Base-by-base conservation (phyloP, 1,140 invertebrate genomes). In the Drosophila albomicans region DNA sequence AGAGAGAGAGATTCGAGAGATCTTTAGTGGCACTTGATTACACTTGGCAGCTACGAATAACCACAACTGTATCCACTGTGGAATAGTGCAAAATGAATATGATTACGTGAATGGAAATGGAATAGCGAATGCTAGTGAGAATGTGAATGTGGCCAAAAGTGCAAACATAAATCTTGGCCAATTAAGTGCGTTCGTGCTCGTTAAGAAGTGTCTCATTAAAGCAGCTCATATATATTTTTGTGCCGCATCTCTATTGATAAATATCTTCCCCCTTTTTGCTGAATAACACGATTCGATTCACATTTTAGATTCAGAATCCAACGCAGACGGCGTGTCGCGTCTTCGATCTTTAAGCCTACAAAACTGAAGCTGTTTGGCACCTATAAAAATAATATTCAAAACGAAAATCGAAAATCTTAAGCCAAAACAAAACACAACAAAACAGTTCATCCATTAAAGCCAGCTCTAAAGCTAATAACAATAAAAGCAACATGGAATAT, bases 1-100 rank as follows among this genome's bases (percentile, higher is more conserved):
- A 87, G 85, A 88, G 30, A 11, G 64, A 75, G 56, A 84, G 84
- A 78, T 82, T 81, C 85, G 70, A 87, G 84, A 87, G 85, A 88
- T 87, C 82, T 82, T 88, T 78, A 76, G 59, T 79, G 82, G 67
- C 78, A 89, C 84, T 87, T 87, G 84, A 87, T 87, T 87, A 89
- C 78, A 80, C 85, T 84, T 72, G 84, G 77, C 73, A 58, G 20
- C 41, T 16, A 13, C 75, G 52, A 38, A n/a, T 48, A 73, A 16
- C 48, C 32, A 25, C 16, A 51, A 30, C n/a, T n/a, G 51, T 13
- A 13, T 52, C 25, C 13, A 15, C 48, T 52, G 48, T 10, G 52
- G 48, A n/a, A 51, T 64, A 52, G 59, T 62, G 59, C 45, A 48
- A 52, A 52, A 38, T 57, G 51, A 52, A 52, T 57, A 41, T 56